A percentile compares a stretch with the other conserved stretches of the same genome.
Conservation (phyloP, 2,797 vertebrate species). For the Diglossa cyanea region DNA sequence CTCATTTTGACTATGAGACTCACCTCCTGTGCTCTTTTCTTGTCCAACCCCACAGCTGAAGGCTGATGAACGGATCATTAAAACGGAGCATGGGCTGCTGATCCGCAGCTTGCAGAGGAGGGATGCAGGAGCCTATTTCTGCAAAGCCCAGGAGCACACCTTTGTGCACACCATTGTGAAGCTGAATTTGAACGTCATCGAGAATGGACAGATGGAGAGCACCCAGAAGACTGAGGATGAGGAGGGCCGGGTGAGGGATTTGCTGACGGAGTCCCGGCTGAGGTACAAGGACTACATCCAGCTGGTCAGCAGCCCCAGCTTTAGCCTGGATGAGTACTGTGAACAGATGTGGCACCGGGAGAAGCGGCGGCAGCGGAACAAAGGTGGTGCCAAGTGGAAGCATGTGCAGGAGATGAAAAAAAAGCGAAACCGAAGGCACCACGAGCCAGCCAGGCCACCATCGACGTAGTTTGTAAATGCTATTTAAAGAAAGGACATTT, state of each 20-base stretch:
- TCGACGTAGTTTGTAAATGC: constrained; percentile 67
- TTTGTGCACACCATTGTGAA: constrained; percentile 88
- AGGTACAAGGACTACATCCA: constrained; percentile 95
- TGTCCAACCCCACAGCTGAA: constrained; percentile 78
- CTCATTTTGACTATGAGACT: background rate
- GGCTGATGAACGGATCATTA: constrained; percentile 87
- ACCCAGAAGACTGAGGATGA: constrained; percentile 76
- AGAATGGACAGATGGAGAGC: constrained; percentile 84
- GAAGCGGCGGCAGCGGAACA: constrained; percentile 82
- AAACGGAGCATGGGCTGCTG: constrained; percentile 88
- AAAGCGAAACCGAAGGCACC: constrained; percentile 90
- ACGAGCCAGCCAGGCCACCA: constrained; percentile 57
- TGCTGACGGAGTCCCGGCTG: constrained; percentile 81
- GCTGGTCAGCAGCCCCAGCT: constrained; percentile 85
- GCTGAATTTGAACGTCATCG: constrained; percentile 86
- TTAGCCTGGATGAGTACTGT: constrained; percentile 93
- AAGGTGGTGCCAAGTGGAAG: constrained; percentile 91
- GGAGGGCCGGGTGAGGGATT: constrained; percentile 78
- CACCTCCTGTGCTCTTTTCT: constrained; percentile 30
- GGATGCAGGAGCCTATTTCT: constrained; percentile 87
- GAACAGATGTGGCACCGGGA: constrained; percentile 92
- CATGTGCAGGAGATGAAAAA: constrained; percentile 94
- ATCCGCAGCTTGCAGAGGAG: constrained; percentile 87
- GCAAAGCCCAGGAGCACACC: constrained; percentile 90
- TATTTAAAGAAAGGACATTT: constrained; percentile 68